Base-by-base conservation (phyloP, 1,140 invertebrate genomes). In the Aphidius gifuensis region DNA sequence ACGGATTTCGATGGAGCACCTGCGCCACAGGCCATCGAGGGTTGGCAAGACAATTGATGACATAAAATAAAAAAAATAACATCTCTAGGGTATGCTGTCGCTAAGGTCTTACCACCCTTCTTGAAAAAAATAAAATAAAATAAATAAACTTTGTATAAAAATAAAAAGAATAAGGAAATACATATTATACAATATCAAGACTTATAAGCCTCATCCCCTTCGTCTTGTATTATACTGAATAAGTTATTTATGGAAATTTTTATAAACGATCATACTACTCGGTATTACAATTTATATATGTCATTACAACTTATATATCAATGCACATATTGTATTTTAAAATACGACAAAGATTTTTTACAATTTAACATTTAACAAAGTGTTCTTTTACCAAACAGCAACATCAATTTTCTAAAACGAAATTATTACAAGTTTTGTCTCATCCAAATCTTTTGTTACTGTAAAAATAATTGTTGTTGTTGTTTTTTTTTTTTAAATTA, bases 1-100 rank as follows among this genome's bases (percentile, higher is more conserved):
- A 61, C 32, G 50, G 60, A 48, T n/a, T 44, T 60, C 16, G 49
- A 38, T 43, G 49, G 44, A 48, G 47, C 46, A 58, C 53, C 53
- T 38, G 54, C 45, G 47, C 23, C 49, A 42, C 53, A 56, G 42
- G 57, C 49, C 50, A 58, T 58, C 49, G 61, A 67, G 58, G 59
- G 58, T 59, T 58, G 61, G 61, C 47, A 59, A 65, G 63, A 68
- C 67, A 68, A 68, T 68, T 68, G 67, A 68, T 68, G 67, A 66
- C 58, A 64, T 58, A 64, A 32, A 32, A 32, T 32, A 32, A 68
- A 68, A 68, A 67, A 67, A 49, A 9, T 9, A 16, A 9, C 58
- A 66, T 43, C 64, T 64, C 62, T 40, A 66, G 62, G 23, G 43
- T 16, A 32, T 43, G 53, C 62, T 66, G 67, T 62, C 64, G 54